A percentile compares a stretch with the other conserved stretches of the same genome.
These are phyloP conservation scores for Pogonognathellus flavescens DNA, from an alignment of 1,140 invertebrate species.

Conservation along the genomic window DNA sequence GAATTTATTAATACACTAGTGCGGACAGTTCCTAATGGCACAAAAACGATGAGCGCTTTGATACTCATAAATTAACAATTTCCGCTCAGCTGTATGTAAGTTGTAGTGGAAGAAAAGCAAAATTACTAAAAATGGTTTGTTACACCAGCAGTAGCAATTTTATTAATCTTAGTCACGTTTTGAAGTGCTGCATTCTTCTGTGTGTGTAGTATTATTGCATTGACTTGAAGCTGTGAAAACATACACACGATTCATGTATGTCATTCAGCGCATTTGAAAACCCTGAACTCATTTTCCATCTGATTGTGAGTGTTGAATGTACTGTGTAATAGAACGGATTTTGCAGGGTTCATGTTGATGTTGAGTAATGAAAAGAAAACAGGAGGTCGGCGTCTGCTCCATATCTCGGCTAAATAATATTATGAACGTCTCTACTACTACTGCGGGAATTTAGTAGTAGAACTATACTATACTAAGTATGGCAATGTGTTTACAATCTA, in stretches of 20 bases:
- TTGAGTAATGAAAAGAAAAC: conserved; percentile 47
- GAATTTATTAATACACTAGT: background rate
- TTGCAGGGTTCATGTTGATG: conserved; percentile 26
- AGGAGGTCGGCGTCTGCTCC: conserved; percentile 42
- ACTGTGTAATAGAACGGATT: background rate
- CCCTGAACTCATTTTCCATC: background rate
- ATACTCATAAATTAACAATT: conserved; percentile 21
- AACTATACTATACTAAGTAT: background rate
- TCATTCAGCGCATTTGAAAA: background rate
- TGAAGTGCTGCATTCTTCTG: background rate
- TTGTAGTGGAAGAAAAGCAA: conserved; percentile 1
- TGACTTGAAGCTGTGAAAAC: background rate
- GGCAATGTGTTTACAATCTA: background rate
- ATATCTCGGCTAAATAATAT: background rate
- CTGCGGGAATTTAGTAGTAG: background rate
- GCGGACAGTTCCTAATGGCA: background rate
- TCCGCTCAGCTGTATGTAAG: conserved; percentile 3
- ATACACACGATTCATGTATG: background rate
- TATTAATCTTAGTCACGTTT: conserved; percentile 34
- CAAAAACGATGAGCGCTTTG: conserved; percentile 1
- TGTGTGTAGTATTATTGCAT: background rate
- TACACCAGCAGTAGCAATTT: background rate
- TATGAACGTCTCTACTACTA: background rate
- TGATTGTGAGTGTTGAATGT: background rate
- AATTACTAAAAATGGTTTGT: conserved; percentile 14